Base-by-base conservation (phyloP, 2,797 vertebrate species). In the Cryptoblepharus egeriae region DNA sequence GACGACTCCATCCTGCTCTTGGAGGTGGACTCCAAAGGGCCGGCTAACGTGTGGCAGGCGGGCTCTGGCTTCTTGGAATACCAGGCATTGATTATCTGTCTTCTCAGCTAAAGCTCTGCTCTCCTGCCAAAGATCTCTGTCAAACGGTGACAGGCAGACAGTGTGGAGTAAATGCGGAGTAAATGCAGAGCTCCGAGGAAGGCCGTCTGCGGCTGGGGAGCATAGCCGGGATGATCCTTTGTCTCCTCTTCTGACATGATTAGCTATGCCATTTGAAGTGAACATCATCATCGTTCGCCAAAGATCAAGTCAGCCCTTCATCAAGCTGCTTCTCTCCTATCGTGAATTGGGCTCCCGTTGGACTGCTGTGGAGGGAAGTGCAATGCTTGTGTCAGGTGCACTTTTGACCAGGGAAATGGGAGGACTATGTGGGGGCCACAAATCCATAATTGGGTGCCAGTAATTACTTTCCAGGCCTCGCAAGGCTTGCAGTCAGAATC, bases 111-210 rank as follows among this genome's bases (percentile, higher is more conserved):
- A 55, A 16, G 42, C 49, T 67, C 64, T 60, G 60, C 74, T 64
- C 30, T 52, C 45, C 60, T 71, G 81, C 81, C 74, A 64, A 57
- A 64, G 73, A 83, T 39, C 42, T 70, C 57, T 30, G 45, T 42
- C 81, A 77, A 58, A 63, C 52, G 49, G 55, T 60, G 64, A 76
- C 39, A 30, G 75, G 61, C 18, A 30, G 75, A 71, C 18, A 24
- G 42, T 18, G 37, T 39, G 52, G 32, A 57, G 61, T 69, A 63
- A 32, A 77, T 20, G 16, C 75, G 64, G 57, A 15, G 30, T 20
- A 3, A 24, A 52, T 52, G 63, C n/a, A 70, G 55, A 45, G 81
- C 74, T 37, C 35, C 4, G 16, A 57, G 69, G 28, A 71, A 30
- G 8, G 22, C 45, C 20, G 37, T 9, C 67, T 30, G 57, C 26